Conservation (phyloP, 2,113 vertebrate species). For the Dicaeum eximium region DNA sequence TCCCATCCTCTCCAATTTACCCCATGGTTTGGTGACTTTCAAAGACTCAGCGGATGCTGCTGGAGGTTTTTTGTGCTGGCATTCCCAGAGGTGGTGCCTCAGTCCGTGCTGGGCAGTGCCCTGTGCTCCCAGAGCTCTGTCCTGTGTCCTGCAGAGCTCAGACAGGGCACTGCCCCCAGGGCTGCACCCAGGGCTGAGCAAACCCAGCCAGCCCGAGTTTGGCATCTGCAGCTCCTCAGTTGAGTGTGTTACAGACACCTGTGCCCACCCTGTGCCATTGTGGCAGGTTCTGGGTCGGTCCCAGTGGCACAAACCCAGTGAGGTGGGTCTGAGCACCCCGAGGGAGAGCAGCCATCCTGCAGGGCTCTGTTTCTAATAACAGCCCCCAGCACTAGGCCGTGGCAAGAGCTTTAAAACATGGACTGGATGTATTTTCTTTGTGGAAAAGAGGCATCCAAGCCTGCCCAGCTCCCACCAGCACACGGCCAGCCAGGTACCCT, state of each 20-base stretch:
- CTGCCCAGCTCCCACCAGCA: neutral
- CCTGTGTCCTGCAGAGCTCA: neutral
- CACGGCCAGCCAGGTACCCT: neutral
- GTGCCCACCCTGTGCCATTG: neutral
- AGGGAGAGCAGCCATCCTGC: neutral
- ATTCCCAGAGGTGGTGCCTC: neutral
- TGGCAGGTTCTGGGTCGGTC: rapidly evolving
- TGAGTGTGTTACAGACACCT: neutral
- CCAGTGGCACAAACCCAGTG: no score
- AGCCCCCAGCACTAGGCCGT: rapidly evolving
- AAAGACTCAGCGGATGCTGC: neutral
- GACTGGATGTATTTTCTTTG: neutral
- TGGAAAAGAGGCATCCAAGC: neutral
- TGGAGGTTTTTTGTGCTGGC: neutral
- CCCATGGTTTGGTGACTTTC: neutral
- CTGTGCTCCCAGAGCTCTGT: neutral
- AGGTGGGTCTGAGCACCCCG: neutral
- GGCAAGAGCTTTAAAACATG: neutral
- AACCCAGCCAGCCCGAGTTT: neutral
- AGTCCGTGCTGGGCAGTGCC: neutral
- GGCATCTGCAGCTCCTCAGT: neutral
- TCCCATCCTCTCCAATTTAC: neutral
- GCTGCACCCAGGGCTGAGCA: neutral
- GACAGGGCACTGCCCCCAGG: neutral
- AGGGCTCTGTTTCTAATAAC: neutral